phyloP scores from a whole-genome alignment of 2,888 invertebrate genomes.

The Microctonus brassicae region DNA sequence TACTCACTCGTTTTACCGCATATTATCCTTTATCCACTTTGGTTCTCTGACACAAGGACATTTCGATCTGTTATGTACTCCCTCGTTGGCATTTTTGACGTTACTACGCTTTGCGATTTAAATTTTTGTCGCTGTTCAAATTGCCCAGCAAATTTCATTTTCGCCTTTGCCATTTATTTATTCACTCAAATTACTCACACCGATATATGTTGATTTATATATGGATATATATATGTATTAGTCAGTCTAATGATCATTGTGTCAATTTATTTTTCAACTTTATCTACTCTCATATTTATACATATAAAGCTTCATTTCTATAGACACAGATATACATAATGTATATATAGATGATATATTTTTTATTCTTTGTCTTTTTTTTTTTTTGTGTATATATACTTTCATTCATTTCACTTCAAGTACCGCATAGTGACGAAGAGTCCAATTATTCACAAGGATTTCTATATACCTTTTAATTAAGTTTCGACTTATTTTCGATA shows the following conservation, averaged over 20 bases:
- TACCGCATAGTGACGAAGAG: neutral
- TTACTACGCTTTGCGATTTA: slow-evolving; percentile 65
- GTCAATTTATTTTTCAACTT: slow-evolving; percentile 23
- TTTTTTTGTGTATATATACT: neutral
- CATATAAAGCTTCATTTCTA: no score
- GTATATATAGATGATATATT: no score
- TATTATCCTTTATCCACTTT: slow-evolving; percentile 66
- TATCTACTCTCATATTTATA: no score
- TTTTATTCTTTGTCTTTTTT: no score
- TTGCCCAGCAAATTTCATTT: slow-evolving; percentile 66
- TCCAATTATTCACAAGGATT: neutral
- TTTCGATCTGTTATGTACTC: slow-evolving; percentile 47
- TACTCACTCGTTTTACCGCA: slow-evolving; percentile 59
- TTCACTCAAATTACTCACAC: neutral
- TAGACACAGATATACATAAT: no score
- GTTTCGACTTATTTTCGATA: neutral
- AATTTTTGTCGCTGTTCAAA: slow-evolving; percentile 68
- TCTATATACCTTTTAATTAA: neutral
- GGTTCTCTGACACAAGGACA: slow-evolving; percentile 59
- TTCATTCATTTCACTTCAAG: neutral
- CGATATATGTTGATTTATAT: no score
- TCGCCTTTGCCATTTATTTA: slow-evolving; percentile 41
- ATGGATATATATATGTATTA: no score
- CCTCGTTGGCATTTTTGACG: slow-evolving; percentile 47
- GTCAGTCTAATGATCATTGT: neutral